Base-by-base conservation (phyloP, 2,797 vertebrate species). In the Lepilemur septentrionalis region DNA sequence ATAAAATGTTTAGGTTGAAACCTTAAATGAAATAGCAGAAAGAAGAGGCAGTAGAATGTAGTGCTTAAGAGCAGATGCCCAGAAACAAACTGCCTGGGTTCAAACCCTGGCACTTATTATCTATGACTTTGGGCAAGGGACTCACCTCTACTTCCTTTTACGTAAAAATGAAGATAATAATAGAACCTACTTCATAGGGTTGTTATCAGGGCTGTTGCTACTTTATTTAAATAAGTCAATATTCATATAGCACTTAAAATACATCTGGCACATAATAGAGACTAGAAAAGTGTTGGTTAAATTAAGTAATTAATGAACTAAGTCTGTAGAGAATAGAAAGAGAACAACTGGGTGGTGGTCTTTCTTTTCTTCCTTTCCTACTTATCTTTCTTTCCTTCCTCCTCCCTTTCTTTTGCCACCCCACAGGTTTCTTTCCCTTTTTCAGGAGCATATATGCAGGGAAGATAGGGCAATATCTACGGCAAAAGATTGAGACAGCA, bases 1-100 rank as follows among this genome's bases (percentile, higher is more conserved):
- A 76, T 57, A 92, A 92, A 61, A 76, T 86, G 5, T 50, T 95
- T 70, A 85, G 35, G 15, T 61, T 80, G 76, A 93, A 81, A 76
- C 35, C 94, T 75, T 65, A 84, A 65, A 78, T 59, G 11, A 92
- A 65, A 67, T 43, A 69, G 22, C 28, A 28, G 20, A 69, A 69
- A 55, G 38, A 63, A 89, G 43, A 43, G 59, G 5, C 4, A 75
- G 52, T 57, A 61, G 52, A 69, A 50, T 1, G 20, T 32, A n/a
- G 14, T 46, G 7, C 6, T 32, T 43, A 57, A 46, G 38, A 83
- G 15, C 28, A 63, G 14, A 4, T 13, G 1, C n/a, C 38, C 30
- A 41, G 38, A 8, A 35, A 18, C 35, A 7, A 69, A 80, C 30
- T 46, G 32, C 32, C 6, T 35, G 18, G 32, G 25, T 65, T 87